A percentile compares a stretch with the other conserved stretches of the same genome.
These are phyloP conservation scores for Trichonephila clavata DNA, from an alignment of 1,140 invertebrate species.

Conservation along the genomic window DNA sequence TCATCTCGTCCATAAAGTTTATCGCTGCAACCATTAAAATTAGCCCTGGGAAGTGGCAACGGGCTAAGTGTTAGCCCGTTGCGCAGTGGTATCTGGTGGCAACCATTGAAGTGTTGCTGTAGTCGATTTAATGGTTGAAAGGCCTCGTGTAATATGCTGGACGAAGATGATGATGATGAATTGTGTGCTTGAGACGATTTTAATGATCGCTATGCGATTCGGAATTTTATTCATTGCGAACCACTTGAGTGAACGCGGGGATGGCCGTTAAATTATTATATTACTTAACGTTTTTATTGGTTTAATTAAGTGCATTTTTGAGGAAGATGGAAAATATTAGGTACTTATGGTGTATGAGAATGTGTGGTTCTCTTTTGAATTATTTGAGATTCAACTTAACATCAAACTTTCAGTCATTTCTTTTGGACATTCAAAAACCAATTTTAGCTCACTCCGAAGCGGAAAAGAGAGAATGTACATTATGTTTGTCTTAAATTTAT, in stretches of 20 bases:
- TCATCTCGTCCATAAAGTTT: constrained; percentile 46
- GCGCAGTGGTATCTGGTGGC: constrained; percentile 7
- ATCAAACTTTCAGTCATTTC: no score
- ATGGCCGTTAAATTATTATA: constrained; percentile 3
- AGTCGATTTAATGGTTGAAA: constrained; percentile 33
- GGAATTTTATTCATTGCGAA: neutral
- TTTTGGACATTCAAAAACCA: no score
- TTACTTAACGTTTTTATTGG: neutral
- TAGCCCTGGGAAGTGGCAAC: constrained; percentile 5
- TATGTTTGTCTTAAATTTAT: no score
- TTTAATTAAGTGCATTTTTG: constrained; percentile 26
- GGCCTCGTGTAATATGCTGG: constrained; percentile 13
- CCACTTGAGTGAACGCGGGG: neutral
- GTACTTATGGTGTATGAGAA: neutral
- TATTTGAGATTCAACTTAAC: neutral
- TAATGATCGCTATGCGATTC: constrained; percentile 30
- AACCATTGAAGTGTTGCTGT: constrained; percentile 22
- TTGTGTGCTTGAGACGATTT: constrained; percentile 5
- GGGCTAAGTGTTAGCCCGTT: constrained; percentile 3
- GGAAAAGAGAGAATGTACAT: no score
- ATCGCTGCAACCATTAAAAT: constrained; percentile 41
- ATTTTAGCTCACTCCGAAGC: no score
- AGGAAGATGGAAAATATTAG: neutral
- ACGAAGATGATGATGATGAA: constrained; percentile 34
- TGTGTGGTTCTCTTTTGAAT: neutral